Percentiles rank a stretch among this genome's conserved stretches.
Conservation (phyloP, 2,888 invertebrate genomes). For the Cacoxenus indagator region DNA sequence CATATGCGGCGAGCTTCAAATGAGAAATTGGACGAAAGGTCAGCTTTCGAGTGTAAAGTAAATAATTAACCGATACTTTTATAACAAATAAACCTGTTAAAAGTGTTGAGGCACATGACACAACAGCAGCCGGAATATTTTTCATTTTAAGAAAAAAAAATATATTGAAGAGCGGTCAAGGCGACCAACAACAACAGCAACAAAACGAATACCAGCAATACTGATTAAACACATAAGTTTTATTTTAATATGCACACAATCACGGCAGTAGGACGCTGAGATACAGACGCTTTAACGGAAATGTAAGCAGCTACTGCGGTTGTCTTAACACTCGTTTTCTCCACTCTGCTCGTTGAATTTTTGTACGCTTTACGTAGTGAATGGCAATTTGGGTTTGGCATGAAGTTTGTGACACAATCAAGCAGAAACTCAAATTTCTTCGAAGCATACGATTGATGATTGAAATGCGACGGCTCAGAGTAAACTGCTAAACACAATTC, state of each 20-base stretch:
- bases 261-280: slow-evolving; percentile 4
- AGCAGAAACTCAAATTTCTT: no score
- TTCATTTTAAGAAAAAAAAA: no score
- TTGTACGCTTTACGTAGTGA: no score
- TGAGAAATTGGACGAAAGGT: slow-evolving; percentile 52
- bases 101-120: neutral
- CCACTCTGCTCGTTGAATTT: no score
- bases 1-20: slow-evolving; percentile 44
- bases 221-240: slow-evolving; percentile 29
- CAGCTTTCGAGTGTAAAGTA: slow-evolving; percentile 51
- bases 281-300: neutral
- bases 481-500: no score
- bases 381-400: no score
- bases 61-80: slow-evolving; percentile 63
- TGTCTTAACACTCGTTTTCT: neutral
- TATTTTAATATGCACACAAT: slow-evolving; percentile 20
- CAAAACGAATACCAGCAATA: no score
- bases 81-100: slow-evolving; percentile 34
- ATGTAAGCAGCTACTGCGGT: slow-evolving; percentile 8
- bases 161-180: slow-evolving; percentile 25
- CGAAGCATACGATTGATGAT: no score
- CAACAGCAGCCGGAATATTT: neutral
- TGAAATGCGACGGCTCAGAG: no score
- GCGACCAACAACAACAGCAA: neutral
- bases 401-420: no score